Base-by-base conservation (phyloP, 2,113 vertebrate species). In the Serinus canaria region DNA sequence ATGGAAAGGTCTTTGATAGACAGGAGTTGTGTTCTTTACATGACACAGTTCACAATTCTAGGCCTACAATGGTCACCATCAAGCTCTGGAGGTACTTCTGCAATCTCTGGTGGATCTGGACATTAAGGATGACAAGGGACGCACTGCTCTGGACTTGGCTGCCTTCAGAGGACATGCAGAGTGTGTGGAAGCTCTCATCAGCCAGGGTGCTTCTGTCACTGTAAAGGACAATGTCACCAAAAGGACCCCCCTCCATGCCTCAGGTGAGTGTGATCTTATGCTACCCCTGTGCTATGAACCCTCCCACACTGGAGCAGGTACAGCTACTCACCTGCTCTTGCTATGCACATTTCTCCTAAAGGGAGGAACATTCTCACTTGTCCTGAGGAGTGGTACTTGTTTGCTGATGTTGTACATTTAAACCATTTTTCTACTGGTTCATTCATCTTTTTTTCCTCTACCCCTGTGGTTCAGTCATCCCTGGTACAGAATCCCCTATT, bases 51-150 rank as follows among this genome's bases (percentile, higher is more conserved):
- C 39, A 4, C 55, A 39, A 50, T 70, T 86, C 47, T 93, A 99
- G 99, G 99, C 99, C 10, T 99, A 99, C 87, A 99, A 99, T 6
- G 99, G 99, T 82, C 99, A 99, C 64, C 98, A 99, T 15, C 98
- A 99, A 96, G 99, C 99, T 28, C 92, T 99, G 97, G 99, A 99
- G 94, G 98, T 99, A 9, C 98, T 99, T 68, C 97, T 99, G 64
- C 98, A 98, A 25, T 99, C 98, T 0, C 97, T 98, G 83, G 96
- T 98, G 25, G 99, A 99, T 80, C 98, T 99, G 97, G 99, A 99
- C 88, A 98, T 99, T 84, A 98, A 96, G 89, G 99, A 99, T 9
- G 98, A 99, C 90, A 98, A 98, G 22, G 99, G 99, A 39, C 98
- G 99, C 91, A 99, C 99, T 1, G 98, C 99, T 12, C 96, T 99